These are phyloP conservation scores for Nymphalis urticae DNA, from an alignment of 2,888 invertebrate species.

Conservation along the genomic window DNA sequence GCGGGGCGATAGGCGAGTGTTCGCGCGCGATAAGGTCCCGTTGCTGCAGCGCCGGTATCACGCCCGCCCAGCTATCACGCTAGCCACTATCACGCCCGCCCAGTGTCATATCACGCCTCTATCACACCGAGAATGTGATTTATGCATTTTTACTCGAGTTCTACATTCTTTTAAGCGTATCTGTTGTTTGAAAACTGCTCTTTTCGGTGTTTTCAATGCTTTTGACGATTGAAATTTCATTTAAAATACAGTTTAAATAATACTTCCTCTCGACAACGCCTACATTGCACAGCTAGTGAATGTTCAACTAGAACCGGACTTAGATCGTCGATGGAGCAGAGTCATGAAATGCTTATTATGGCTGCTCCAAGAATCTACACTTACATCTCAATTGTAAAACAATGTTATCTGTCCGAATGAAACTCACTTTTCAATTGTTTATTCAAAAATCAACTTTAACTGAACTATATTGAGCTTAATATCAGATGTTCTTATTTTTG, in stretches of 20 bases:
- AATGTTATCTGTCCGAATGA: conserved; percentile 61
- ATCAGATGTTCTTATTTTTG: conserved; percentile 38
- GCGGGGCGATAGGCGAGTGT: conserved; percentile 58
- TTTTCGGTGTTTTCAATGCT: neutral
- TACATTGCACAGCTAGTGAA: conserved; percentile 12
- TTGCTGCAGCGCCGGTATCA: conserved; percentile 47
- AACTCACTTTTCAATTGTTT: conserved; percentile 32
- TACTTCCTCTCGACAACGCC: conserved; percentile 13
- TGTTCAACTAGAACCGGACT: conserved; percentile 19
- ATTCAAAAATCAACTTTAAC: conserved; percentile 46
- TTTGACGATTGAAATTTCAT: neutral
- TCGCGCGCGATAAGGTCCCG: conserved; percentile 55
- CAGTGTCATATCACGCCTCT: conserved; percentile 36
- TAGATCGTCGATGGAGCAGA: conserved; percentile 38
- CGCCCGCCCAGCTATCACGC: conserved; percentile 40
- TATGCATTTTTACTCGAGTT: conserved; percentile 38
- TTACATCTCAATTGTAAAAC: conserved; percentile 74
- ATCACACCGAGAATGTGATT: conserved; percentile 39
- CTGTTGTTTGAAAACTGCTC: neutral
- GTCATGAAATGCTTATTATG: conserved; percentile 64
- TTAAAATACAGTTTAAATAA: neutral
- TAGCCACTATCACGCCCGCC: conserved; percentile 55
- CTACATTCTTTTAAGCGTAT: conserved; percentile 14
- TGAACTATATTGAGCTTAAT: conserved; percentile 37
- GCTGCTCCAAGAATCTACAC: conserved; percentile 52